These are phyloP conservation scores for Malurus cyaneus DNA, from an alignment of 2,113 vertebrate genomes.

Conservation along the genomic window DNA sequence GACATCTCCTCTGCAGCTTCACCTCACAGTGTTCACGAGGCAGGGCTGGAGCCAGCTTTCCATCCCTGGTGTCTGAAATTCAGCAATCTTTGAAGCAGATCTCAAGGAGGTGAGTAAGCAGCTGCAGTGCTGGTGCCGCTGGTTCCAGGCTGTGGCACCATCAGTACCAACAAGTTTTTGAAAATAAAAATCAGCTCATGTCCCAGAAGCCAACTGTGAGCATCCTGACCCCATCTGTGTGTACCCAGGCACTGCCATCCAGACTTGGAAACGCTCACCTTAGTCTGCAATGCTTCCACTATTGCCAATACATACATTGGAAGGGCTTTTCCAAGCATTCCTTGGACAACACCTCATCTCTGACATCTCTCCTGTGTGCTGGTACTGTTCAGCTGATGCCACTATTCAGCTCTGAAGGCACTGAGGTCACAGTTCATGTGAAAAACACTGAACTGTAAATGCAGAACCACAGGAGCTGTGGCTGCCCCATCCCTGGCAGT, in stretches of 20 bases:
- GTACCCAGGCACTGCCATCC: neutral
- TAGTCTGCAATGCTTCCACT: neutral
- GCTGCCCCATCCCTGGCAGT: neutral
- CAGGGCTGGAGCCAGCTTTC: neutral
- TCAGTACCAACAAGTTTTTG: neutral
- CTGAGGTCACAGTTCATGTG: neutral
- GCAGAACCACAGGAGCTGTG: neutral
- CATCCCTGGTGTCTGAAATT: neutral
- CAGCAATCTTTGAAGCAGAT: neutral
- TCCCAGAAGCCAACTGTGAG: neutral
- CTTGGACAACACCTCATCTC: neutral
- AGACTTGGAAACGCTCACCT: neutral
- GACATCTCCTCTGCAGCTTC: accelerated
- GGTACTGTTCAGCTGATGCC: neutral
- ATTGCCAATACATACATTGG: neutral
- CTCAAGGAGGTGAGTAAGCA: neutral
- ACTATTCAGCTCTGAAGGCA: neutral
- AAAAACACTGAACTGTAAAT: neutral
- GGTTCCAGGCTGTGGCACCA: neutral
- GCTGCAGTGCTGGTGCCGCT: neutral
- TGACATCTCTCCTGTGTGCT: neutral
- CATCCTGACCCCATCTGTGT: accelerated
- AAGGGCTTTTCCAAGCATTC: neutral
- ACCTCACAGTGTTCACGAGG: accelerated
- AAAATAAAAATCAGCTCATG: neutral